These are phyloP conservation scores for Periophthalmus magnuspinnatus DNA, from an alignment of 2,797 vertebrate species.

Conservation along the genomic window DNA sequence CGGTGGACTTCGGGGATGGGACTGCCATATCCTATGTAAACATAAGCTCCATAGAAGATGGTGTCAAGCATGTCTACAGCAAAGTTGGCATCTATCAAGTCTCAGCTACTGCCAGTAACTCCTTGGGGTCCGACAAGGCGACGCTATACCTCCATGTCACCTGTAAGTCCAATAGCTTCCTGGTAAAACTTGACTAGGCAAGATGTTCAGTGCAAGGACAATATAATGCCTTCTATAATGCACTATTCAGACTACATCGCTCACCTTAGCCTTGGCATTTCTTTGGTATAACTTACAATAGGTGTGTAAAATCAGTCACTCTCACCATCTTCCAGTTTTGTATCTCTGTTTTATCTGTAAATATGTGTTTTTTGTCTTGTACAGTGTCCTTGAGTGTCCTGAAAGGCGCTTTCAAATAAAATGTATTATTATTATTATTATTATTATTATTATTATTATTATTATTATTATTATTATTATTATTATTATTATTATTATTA, in stretches of 20 bases:
- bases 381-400: too few species aligned
- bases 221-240: background rate
- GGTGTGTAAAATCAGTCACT: too few species aligned
- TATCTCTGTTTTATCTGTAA: too few species aligned
- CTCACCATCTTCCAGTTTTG: too few species aligned
- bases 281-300: background rate
- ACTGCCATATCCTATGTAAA: conserved; percentile 88
- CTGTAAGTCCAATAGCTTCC: conserved; percentile 78
- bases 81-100: conserved; percentile 91
- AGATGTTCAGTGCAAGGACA: background rate
- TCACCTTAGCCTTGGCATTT: background rate
- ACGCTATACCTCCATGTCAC: conserved; percentile 88
- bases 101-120: conserved; percentile 83
- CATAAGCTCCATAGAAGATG: conserved; percentile 89
- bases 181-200: too few species aligned
- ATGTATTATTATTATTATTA: too few species aligned
- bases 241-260: background rate
- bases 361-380: too few species aligned
- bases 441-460: too few species aligned
- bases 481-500: too few species aligned
- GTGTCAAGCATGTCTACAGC: conserved; percentile 87
- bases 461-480: too few species aligned
- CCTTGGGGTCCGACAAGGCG: conserved; percentile 78
- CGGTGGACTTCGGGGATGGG: conserved; percentile 92
- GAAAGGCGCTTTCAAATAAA: too few species aligned